Conservation (phyloP, 2,113 vertebrate species). For the Microcebus tavaratra region DNA sequence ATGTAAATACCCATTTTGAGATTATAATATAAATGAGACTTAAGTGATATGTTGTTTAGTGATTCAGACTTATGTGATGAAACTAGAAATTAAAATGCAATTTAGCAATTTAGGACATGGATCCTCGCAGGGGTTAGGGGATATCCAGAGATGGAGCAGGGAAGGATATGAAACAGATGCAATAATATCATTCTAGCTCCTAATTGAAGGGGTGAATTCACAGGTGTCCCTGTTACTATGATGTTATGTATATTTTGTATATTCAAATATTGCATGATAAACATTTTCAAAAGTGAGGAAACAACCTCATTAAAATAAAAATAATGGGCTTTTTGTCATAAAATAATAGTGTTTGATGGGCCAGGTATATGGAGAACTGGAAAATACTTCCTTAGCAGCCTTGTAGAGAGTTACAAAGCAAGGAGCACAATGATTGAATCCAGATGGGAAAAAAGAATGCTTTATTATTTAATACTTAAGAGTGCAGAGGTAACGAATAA, state of each 20-base stretch:
- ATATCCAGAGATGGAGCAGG: not conserved
- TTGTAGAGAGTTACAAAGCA: not conserved
- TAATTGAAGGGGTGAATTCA: not conserved
- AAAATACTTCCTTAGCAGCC: not conserved
- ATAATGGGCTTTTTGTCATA: not conserved
- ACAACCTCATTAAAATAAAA: not conserved
- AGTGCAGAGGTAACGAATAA: not conserved
- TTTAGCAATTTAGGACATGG: not conserved
- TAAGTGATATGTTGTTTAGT: not conserved
- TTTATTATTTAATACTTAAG: not conserved
- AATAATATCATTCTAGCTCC: not conserved
- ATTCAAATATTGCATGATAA: not conserved
- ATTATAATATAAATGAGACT: not conserved
- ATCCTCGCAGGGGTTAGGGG: not conserved
- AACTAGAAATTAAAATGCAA: not conserved
- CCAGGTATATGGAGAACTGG: not conserved
- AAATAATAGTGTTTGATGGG: not conserved
- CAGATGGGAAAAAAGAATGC: not conserved
- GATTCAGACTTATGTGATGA: not conserved
- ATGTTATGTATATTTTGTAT: not conserved
- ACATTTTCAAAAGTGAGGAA: not conserved
- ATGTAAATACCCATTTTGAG: not conserved
- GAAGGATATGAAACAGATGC: not conserved
- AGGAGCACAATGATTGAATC: not conserved
- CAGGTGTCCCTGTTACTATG: not conserved